Conservation (phyloP, 1,140 invertebrate genomes). For the Sarcophaga bullata region DNA sequence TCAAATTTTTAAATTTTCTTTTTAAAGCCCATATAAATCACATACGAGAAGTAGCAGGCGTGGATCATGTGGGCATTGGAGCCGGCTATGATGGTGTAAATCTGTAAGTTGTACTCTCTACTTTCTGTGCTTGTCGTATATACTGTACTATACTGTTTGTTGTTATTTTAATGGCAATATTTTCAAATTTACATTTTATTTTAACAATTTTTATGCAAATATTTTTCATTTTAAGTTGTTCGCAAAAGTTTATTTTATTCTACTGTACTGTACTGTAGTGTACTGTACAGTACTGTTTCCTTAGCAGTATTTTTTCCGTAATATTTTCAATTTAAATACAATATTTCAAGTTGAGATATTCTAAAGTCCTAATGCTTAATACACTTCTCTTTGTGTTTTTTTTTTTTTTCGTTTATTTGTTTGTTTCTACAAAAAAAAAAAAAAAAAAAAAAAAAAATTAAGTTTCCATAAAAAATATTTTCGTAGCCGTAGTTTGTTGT, state of each 20-base stretch:
- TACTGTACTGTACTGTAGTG: not conserved
- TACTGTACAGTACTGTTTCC: too few relatives aligned
- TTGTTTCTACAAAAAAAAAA: not conserved
- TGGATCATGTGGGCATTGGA: conserved; percentile 85
- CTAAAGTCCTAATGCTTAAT: not conserved
- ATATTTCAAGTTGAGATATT: conserved; percentile 9
- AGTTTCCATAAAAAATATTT: not conserved
- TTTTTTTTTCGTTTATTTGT: not conserved
- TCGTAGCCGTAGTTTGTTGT: not conserved
- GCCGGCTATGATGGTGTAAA: conserved; percentile 86
- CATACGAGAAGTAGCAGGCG: conserved; percentile 82
- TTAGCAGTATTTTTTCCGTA: not conserved
- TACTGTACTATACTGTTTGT: too few relatives aligned
- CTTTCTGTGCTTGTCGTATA: not conserved
- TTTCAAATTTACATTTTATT: not conserved
- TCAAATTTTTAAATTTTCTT: conserved; percentile 48
- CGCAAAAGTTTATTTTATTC: not conserved
- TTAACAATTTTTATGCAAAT: not conserved
- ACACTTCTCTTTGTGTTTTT: not conserved
- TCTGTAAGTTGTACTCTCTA: conserved; percentile 71
- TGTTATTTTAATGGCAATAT: not conserved
- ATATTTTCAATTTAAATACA: conserved; percentile 23
- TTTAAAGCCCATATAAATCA: conserved; percentile 86
- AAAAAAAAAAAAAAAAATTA: not conserved
- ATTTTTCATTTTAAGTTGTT: not conserved